A percentile compares a stretch with the other conserved stretches of the same genome.
These are phyloP conservation scores for Chinchilla lanigera DNA, from an alignment of 2,113 vertebrate species.

Conservation along the genomic window DNA sequence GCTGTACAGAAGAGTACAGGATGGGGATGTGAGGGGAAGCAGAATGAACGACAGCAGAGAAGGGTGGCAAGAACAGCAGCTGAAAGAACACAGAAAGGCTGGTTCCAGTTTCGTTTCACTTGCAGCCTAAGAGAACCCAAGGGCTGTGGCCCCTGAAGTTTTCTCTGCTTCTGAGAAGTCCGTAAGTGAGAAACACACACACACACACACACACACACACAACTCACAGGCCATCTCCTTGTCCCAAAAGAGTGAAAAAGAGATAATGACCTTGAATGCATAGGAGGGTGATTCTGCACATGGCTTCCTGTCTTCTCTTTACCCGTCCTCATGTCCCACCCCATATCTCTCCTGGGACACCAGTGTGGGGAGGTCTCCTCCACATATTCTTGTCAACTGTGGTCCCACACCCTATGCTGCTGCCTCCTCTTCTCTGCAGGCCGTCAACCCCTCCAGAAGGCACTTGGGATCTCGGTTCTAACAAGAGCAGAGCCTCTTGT, in stretches of 20 bases:
- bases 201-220: background rate
- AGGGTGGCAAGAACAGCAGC: background rate
- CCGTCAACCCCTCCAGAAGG: background rate
- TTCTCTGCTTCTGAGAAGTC: background rate
- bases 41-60: background rate
- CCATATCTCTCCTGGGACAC: background rate
- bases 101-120: background rate
- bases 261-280: background rate
- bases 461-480: background rate
- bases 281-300: background rate
- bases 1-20: background rate
- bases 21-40: constrained; percentile 9
- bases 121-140: constrained; percentile 1
- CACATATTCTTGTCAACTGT: background rate
- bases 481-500: background rate
- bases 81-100: background rate
- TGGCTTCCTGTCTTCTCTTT: background rate
- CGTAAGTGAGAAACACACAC: background rate
- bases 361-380: background rate
- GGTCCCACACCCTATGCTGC: background rate
- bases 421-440: too few relatives aligned
- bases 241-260: background rate
- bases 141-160: background rate
- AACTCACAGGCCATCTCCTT: background rate
- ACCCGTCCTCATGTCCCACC: too few relatives aligned